Evolutionary conservation across 2,888 invertebrate genomes (phyloP).

Genomic region (Scaptomyza flava): DNA sequence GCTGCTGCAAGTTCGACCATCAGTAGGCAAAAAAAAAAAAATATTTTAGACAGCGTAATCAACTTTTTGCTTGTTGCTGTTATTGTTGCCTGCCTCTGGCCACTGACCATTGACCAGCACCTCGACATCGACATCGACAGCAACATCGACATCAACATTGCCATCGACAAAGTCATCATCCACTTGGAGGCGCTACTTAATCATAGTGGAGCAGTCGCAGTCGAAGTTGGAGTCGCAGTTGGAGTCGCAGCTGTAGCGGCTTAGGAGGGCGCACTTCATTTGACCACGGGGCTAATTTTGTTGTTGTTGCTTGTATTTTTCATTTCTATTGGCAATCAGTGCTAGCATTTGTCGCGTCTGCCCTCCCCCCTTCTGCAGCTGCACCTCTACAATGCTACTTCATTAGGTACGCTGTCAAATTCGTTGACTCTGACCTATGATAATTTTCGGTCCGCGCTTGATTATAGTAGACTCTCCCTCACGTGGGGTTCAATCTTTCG

Average conservation of each 20-base stretch:
- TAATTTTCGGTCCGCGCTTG: constrained; percentile 68
- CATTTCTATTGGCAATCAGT: constrained; percentile 52
- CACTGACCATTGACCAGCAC: constrained; percentile 74
- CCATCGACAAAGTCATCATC: constrained; percentile 52
- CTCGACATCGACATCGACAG: constrained; percentile 34
- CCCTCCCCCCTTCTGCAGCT: background rate
- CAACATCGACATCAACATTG: constrained; percentile 32
- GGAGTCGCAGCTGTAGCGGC: constrained; percentile 33
- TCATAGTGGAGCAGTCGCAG: constrained; percentile 65
- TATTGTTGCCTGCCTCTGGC: constrained; percentile 32
- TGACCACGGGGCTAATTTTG: constrained; percentile 46
- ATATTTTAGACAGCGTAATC: constrained; percentile 46
- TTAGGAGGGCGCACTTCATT: constrained; percentile 49
- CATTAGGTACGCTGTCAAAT: constrained; percentile 53
- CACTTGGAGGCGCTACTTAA: constrained; percentile 61
- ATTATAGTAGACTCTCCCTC: constrained; percentile 56
- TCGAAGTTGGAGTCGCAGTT: constrained; percentile 1
- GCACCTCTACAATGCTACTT: constrained; percentile 10
- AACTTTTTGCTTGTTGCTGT: constrained; percentile 31
- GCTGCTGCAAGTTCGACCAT: background rate
- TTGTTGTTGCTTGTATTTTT: constrained; percentile 29
- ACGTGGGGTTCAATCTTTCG: constrained; percentile 21
- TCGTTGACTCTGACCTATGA: constrained; percentile 68
- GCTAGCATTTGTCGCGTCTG: constrained; percentile 36
- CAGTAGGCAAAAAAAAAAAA: constrained; percentile 12